Conservation (phyloP, 2,888 invertebrate genomes). For the Ochlodes sylvanus region DNA sequence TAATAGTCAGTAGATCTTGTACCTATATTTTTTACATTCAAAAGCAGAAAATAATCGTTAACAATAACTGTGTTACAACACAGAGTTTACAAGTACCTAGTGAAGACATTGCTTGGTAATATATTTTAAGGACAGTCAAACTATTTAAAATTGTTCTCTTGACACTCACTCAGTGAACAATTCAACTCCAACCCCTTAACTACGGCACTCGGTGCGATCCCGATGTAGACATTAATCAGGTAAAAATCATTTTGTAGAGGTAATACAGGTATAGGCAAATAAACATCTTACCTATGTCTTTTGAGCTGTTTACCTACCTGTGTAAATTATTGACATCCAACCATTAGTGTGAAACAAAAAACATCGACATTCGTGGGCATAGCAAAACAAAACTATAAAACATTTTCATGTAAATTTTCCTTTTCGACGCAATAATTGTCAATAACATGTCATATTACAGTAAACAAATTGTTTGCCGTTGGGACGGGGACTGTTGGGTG, state of each 20-base stretch:
- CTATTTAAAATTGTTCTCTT: constrained; percentile 52
- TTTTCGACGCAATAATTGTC: no score
- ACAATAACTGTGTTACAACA: no score
- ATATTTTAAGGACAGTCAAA: constrained; percentile 11
- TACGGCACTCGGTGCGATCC: constrained; percentile 66
- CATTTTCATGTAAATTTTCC: not conserved
- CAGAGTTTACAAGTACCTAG: no score
- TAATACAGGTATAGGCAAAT: not conserved
- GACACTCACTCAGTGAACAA: constrained; percentile 65
- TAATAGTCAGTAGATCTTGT: no score
- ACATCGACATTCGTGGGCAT: not conserved
- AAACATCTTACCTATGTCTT: constrained; percentile 9
- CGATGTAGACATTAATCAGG: constrained; percentile 1
- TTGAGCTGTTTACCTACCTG: constrained; percentile 21
- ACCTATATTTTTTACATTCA: no score
- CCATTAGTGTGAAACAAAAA: not conserved
- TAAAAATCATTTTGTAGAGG: not conserved
- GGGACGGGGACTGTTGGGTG: no score
- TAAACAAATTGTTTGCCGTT: no score
- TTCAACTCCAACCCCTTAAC: constrained; percentile 51
- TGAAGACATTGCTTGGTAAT: not conserved
- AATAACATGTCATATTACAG: no score
- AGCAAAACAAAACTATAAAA: not conserved
- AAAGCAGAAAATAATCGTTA: no score
- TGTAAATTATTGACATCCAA: no score